A percentile compares a stretch with the other conserved stretches of the same genome.
Evolutionary conservation across 2,113 vertebrate species (phyloP).

Genomic region (Actinemys pallida): DNA sequence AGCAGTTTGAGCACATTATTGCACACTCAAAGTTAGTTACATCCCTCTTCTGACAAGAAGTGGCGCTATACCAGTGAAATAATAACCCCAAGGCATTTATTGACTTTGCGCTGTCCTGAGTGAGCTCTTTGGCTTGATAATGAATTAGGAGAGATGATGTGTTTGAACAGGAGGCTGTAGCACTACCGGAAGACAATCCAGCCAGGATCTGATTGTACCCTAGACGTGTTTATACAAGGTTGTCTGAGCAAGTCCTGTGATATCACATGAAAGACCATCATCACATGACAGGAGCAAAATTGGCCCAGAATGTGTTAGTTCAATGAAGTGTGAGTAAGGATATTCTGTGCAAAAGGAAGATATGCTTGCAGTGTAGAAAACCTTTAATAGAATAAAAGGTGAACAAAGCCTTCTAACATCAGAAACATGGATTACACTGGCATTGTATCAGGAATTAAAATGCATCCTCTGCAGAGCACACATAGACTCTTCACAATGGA

Average conservation of each 20-base stretch:
- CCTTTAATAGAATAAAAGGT: constrained; percentile 7
- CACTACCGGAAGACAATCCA: not conserved
- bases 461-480: constrained; percentile 33
- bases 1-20: not conserved
- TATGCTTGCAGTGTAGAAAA: not conserved
- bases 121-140: constrained; percentile 13
- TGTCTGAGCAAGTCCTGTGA: not conserved
- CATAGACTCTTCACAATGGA: constrained; percentile 22
- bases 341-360: not conserved
- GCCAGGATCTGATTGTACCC: not conserved
- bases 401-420: constrained; percentile 21
- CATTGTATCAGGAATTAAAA: not conserved
- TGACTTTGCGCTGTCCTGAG: not conserved
- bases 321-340: not conserved
- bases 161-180: constrained; percentile 35
- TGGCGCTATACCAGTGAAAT: not conserved
- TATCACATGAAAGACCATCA: not conserved
- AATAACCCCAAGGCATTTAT: not conserved
- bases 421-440: constrained; percentile 39
- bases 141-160: not conserved
- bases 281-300: not conserved
- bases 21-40: not conserved
- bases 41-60: not conserved
- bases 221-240: not conserved
- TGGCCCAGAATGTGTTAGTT: not conserved